Base-by-base conservation (phyloP, 2,888 invertebrate genomes). In the Meliscaeva auricollis region DNA sequence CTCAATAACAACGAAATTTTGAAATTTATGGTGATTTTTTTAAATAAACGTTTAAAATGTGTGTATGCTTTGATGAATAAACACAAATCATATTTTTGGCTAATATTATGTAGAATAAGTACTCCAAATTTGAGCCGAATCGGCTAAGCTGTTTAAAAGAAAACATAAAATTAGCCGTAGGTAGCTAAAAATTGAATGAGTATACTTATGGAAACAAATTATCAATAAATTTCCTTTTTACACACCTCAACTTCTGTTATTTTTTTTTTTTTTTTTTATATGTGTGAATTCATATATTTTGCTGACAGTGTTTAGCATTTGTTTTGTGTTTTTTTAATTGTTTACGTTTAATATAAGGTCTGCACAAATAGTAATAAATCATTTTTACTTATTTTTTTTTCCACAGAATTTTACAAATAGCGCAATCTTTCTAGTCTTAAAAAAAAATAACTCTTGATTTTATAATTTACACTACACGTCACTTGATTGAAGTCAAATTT, bases 321-420 rank as follows among this genome's bases (percentile, higher is more conserved):
- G 35, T 66, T 17, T 35, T 22, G 9, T 30, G 6, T 38, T 56
- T 58, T 46, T n/a, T 30, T 15, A 26, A 64, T 30, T 62, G 15
- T 44, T 62, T 62, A 11, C 44, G 44, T 44, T 44, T n/a, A 46
- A 64, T 30, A 46, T 46, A 64, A n/a, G 44, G 11, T 32, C 41
- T 44, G 41, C 22, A 26, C 5, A 62, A 62, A 62, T 15, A 62
- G 30, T 8, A 64, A 64, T 64, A 64, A 64, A 64, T 64, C 62
- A 64, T 46, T 64, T 30, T 62, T 1, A 46, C 15, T 17, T 15
- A 3, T 44, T 22, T 17, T 62, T 17, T 62, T 62, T 62, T 41
- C 13, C 22, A 60, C 35, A 3, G 54, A 54, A 35, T 56, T 58
- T 20, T 13, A 50, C 3, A 13, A 35, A 35, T 35, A 13, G 35